A percentile compares a stretch with the other conserved stretches of the same genome.
phyloP scores from a whole-genome alignment of 2,888 invertebrate genomes.

The Tenthredo amoena region DNA sequence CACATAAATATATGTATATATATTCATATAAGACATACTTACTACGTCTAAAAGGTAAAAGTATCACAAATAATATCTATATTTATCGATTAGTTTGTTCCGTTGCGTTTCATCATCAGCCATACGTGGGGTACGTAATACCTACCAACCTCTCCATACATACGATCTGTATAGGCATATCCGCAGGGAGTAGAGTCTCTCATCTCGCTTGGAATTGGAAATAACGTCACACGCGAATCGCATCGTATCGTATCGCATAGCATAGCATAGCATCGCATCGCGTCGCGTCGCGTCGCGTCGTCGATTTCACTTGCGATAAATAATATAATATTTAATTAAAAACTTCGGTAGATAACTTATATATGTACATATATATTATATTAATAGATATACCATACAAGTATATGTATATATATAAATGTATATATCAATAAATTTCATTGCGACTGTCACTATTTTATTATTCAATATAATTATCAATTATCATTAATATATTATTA shows the following conservation, averaged over 20 bases:
- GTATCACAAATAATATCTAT: slow-evolving; percentile 46
- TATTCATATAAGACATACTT: neutral
- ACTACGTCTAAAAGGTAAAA: slow-evolving; percentile 28
- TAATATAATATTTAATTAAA: neutral
- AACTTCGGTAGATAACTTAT: neutral
- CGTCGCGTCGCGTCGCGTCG: neutral
- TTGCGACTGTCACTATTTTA: slow-evolving; percentile 16
- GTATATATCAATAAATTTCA: slow-evolving; percentile 15
- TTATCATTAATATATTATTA: neutral
- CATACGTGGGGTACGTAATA: neutral
- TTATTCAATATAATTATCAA: neutral
- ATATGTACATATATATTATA: neutral
- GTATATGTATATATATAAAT: neutral
- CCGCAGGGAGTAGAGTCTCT: neutral
- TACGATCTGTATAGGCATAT: neutral
- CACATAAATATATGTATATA: neutral
- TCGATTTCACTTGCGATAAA: neutral
- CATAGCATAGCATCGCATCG: too few relatives aligned
- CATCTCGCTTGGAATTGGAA: neutral
- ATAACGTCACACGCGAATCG: neutral
- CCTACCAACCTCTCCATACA: neutral
- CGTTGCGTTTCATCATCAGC: slow-evolving; percentile 1
- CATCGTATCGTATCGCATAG: too few relatives aligned
- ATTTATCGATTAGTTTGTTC: slow-evolving; percentile 18
- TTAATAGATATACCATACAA: neutral